Conservation (phyloP, 2,113 vertebrate species). For the Dendropsophus ebraccatus region DNA sequence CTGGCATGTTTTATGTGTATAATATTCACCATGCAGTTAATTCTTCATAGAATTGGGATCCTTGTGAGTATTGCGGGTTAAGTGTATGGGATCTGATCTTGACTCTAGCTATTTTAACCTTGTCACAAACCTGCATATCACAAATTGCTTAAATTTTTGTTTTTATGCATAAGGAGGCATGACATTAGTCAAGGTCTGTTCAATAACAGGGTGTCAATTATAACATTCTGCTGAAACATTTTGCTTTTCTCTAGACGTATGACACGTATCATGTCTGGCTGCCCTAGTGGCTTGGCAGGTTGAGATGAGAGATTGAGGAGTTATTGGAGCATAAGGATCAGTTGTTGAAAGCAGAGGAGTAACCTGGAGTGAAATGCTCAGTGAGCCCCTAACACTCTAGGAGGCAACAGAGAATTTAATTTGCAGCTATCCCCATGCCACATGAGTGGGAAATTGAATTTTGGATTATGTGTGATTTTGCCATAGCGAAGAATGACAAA, state of each 20-base stretch:
- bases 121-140: background rate
- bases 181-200: slow-evolving; percentile 16
- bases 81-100: background rate
- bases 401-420: slow-evolving; percentile 58
- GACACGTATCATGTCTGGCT: slow-evolving; percentile 13
- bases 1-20: no score
- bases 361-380: slow-evolving; percentile 55
- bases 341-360: slow-evolving; percentile 59
- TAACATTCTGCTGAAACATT: slow-evolving; percentile 39
- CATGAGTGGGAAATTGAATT: slow-evolving; percentile 55
- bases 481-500: slow-evolving; percentile 40
- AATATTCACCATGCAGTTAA: no score
- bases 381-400: slow-evolving; percentile 57
- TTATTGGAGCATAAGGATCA: slow-evolving; percentile 57
- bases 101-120: background rate
- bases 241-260: slow-evolving; percentile 8
- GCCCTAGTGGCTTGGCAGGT: slow-evolving; percentile 38
- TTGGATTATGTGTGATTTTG: slow-evolving; percentile 40
- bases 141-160: slow-evolving; percentile 17
- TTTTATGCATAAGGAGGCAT: slow-evolving; percentile 38
- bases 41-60: no score
- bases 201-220: slow-evolving; percentile 44
- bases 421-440: slow-evolving; percentile 53
- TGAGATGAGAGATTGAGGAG: slow-evolving; percentile 45
- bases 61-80: background rate